Conservation (phyloP, 1,140 invertebrate species). For the Bilobella aurantiaca region DNA sequence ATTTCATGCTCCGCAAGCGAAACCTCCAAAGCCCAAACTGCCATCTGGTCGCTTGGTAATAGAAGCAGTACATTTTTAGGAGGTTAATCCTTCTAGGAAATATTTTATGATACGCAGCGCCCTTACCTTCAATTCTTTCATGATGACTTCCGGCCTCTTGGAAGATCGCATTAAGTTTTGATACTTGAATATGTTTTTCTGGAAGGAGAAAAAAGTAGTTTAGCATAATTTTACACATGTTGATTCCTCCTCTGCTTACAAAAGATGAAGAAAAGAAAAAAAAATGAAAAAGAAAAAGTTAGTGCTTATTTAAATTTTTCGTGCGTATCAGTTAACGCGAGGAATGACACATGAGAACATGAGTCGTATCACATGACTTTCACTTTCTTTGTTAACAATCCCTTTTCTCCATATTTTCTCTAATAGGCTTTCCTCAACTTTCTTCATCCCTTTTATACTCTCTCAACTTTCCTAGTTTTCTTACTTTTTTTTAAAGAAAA, state of each 20-base stretch:
- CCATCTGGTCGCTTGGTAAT: too few relatives aligned
- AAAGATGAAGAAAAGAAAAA: neutral
- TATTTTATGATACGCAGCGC: too few relatives aligned
- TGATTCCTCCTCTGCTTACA: neutral
- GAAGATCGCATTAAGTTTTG: constrained; percentile 57
- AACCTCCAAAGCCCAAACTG: too few relatives aligned
- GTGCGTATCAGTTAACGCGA: too few relatives aligned
- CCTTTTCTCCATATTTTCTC: neutral
- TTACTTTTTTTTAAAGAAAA: too few relatives aligned
- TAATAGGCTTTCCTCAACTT: too few relatives aligned
- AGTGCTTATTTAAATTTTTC: too few relatives aligned
- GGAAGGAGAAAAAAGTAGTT: constrained; percentile 31
- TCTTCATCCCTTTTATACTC: too few relatives aligned
- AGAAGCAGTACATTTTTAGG: too few relatives aligned
- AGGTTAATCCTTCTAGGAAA: too few relatives aligned
- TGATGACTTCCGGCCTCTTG: constrained; percentile 60
- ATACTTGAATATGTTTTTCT: constrained; percentile 71
- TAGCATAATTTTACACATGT: neutral
- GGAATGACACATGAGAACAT: neutral
- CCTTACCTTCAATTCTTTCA: constrained; percentile 67
- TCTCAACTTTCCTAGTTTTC: too few relatives aligned
- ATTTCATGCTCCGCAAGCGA: too few relatives aligned
- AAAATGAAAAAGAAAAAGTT: neutral
- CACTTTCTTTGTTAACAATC: neutral
- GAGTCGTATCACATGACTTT: neutral